Percentiles rank a stretch among this genome's conserved stretches.
These are phyloP conservation scores for Scylla paramamosain DNA, from an alignment of 1,140 invertebrate genomes.

Conservation along the genomic window DNA sequence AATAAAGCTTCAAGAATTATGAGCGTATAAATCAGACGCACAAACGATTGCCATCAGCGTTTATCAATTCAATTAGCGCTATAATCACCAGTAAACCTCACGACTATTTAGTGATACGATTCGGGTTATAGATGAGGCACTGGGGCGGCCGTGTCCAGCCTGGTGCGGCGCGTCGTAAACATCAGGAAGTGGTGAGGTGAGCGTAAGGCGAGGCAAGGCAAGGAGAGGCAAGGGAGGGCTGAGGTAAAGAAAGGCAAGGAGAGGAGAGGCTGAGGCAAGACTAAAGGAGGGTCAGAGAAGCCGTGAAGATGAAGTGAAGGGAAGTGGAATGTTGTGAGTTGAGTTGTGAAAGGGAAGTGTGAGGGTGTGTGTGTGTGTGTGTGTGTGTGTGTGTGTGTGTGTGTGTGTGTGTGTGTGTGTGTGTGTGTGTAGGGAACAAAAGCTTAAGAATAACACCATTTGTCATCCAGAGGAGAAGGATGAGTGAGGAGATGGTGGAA, in stretches of 20 bases:
- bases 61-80: background rate
- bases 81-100: background rate
- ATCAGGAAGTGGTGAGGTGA: background rate
- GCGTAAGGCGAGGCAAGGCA: background rate
- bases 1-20: background rate
- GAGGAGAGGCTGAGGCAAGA: background rate
- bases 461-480: too few species aligned
- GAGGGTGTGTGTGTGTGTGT: too few species aligned
- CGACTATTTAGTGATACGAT: constrained; percentile 2
- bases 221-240: background rate
- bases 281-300: too few species aligned
- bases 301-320: too few species aligned
- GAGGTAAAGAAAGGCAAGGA: background rate
- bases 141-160: background rate
- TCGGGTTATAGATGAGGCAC: background rate
- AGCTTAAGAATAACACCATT: too few species aligned
- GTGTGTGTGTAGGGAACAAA: too few species aligned
- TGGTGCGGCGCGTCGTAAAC: background rate
- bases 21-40: background rate
- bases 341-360: too few species aligned
- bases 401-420: too few species aligned
- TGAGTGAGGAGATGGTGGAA: too few species aligned
- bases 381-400: too few species aligned
- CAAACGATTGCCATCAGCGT: background rate
- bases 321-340: too few species aligned